A percentile compares a stretch with the other conserved stretches of the same genome.
Evolutionary conservation across 2,113 vertebrate species (phyloP).

Genomic region (Odontesthes bonariensis): DNA sequence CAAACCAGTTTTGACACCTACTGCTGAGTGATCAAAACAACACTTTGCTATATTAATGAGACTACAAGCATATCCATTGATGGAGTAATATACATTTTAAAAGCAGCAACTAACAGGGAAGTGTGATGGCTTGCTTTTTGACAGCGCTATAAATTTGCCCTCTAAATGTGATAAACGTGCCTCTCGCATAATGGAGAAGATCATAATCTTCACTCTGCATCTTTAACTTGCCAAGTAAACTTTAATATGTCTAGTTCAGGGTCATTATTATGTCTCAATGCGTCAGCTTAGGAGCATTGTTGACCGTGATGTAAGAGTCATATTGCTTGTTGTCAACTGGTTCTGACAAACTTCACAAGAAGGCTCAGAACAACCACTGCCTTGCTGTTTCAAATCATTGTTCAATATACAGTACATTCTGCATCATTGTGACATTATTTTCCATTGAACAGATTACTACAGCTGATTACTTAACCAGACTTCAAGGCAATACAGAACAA

Average conservation of each 20-base stretch:
- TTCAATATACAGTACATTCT: background rate
- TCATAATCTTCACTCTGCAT: conserved; percentile 36
- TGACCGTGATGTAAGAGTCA: background rate
- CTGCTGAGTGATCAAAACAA: conserved; percentile 61
- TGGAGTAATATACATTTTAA: conserved; percentile 45
- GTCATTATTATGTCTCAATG: conserved; percentile 19
- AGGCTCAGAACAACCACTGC: conserved; percentile 16
- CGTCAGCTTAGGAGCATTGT: conserved; percentile 17
- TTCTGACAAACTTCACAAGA: conserved; percentile 12
- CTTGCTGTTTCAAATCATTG: conserved; percentile 6
- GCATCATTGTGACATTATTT: background rate
- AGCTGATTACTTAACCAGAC: too few species aligned
- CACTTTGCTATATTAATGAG: conserved; percentile 35
- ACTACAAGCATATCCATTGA: conserved; percentile 41
- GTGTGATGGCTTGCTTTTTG: conserved; percentile 50
- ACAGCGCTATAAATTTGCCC: conserved; percentile 57
- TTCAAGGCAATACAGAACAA: background rate
- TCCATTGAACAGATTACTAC: background rate
- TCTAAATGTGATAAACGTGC: conserved; percentile 59
- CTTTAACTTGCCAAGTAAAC: conserved; percentile 39
- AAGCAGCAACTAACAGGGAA: conserved; percentile 29
- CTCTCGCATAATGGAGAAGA: conserved; percentile 27
- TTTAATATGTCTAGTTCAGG: conserved; percentile 21
- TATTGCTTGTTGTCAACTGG: background rate
- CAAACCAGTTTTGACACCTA: conserved; percentile 51